These are phyloP conservation scores for Psittacula derbiana DNA, from an alignment of 2,797 vertebrate genomes.

Conservation along the genomic window DNA sequence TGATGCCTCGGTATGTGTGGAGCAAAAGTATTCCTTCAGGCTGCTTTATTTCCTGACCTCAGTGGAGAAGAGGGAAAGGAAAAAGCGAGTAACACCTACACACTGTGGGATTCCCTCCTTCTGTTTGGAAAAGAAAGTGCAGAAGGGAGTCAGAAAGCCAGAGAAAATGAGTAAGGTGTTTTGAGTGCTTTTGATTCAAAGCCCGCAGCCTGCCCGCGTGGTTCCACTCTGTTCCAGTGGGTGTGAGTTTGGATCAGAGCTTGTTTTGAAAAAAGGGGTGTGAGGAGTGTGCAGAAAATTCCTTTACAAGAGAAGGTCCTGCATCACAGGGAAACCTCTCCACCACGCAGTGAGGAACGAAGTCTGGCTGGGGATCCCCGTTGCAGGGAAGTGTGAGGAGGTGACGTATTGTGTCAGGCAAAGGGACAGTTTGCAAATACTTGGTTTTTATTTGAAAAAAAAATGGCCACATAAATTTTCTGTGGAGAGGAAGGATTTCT, in stretches of 20 bases:
- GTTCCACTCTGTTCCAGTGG: neutral
- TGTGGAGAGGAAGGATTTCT: neutral
- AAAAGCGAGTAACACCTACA: neutral
- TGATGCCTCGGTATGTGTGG: accelerated
- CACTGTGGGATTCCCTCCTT: neutral
- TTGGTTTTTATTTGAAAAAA: neutral
- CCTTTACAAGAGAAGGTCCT: neutral
- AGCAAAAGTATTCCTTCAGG: neutral
- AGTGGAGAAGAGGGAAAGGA: neutral
- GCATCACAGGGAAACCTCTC: neutral
- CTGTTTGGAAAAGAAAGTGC: constrained; percentile 13
- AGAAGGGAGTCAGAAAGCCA: neutral
- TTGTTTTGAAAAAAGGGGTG: neutral
- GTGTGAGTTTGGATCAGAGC: neutral
- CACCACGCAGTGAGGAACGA: neutral
- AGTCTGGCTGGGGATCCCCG: neutral
- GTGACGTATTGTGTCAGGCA: neutral
- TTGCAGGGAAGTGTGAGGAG: accelerated
- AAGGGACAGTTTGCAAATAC: neutral
- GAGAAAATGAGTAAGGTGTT: neutral
- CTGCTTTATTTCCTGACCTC: neutral
- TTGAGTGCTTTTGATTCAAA: neutral
- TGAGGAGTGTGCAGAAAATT: neutral
- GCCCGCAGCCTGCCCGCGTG: neutral
- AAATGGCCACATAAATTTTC: neutral